These are phyloP conservation scores for rat (Rattus norvegicus) DNA, from an alignment of 2,113 vertebrate genomes.

Conservation along the genomic window DNA sequence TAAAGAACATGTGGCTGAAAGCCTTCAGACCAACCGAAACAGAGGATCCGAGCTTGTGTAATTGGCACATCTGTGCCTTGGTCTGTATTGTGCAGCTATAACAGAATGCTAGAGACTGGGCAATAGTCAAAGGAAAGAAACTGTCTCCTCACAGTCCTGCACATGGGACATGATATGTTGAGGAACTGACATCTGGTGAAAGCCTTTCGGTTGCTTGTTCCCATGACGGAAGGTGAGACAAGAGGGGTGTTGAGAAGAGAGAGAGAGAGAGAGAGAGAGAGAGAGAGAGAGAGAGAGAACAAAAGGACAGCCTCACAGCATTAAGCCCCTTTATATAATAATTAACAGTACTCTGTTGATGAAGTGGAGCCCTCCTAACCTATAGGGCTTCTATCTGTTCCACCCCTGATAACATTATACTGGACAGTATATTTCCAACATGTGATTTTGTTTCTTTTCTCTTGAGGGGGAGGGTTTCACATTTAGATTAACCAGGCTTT, in stretches of 20 bases:
- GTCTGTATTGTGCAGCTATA: not conserved
- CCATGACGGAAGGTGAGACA: not conserved
- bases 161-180: not conserved
- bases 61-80: not conserved
- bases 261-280: too few species aligned
- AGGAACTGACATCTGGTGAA: not conserved
- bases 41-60: not conserved
- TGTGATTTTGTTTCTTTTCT: not conserved
- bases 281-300: not conserved
- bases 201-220: not conserved
- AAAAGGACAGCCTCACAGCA: not conserved
- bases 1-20: not conserved
- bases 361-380: not conserved
- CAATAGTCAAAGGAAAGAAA: not conserved
- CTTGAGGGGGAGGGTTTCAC: not conserved
- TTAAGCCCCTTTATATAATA: not conserved
- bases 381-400: not conserved
- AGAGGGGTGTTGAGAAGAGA: not conserved
- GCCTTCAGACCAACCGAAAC: not conserved
- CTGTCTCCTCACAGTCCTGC: not conserved
- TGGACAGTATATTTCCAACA: not conserved
- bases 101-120: not conserved
- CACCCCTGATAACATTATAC: too few species aligned
- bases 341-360: not conserved
- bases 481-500: not conserved